Conservation (phyloP, 2,888 invertebrate genomes). For the Meloe dianella region DNA sequence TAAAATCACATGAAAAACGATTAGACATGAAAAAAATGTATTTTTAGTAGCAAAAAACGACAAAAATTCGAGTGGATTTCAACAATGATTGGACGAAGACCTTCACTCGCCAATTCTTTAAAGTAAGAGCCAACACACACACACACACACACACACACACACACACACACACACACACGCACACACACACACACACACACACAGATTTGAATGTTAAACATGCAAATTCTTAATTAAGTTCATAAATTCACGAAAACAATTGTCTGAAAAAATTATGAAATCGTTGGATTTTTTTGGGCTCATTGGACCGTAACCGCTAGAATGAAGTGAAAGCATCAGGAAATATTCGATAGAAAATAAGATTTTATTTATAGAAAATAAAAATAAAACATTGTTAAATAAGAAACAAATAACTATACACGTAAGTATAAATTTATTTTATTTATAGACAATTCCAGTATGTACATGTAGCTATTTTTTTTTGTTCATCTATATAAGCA, state of each 20-base stretch:
- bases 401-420: neutral
- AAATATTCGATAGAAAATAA: neutral
- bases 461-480: too few species aligned
- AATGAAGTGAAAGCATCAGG: conserved; percentile 1
- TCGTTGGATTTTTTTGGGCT: neutral
- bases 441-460: neutral
- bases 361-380: too few species aligned
- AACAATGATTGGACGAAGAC: neutral
- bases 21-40: too few species aligned
- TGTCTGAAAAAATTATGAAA: neutral
- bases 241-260: neutral
- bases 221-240: neutral
- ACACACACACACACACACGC: neutral
- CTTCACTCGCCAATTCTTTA: neutral
- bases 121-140: neutral
- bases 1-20: neutral
- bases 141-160: neutral
- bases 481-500: neutral
- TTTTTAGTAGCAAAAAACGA: neutral
- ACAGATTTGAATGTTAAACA: neutral
- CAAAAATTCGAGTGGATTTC: neutral
- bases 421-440: neutral
- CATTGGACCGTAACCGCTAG: neutral
- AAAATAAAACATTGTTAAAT: neutral
- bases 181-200: neutral